Conservation (phyloP, 2,888 invertebrate genomes). For the Megastigmus dorsalis region DNA sequence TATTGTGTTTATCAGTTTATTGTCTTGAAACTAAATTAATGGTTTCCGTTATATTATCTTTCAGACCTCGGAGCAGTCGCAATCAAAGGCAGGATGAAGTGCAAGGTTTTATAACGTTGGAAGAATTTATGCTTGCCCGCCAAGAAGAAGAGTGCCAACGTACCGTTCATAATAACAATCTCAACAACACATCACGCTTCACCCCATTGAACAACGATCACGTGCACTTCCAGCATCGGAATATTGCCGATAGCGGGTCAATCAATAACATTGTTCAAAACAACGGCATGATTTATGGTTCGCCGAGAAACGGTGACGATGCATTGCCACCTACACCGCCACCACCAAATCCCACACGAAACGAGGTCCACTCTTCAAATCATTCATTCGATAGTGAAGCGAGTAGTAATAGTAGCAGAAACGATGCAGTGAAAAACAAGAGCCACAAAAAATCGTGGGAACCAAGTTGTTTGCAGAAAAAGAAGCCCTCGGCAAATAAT, state of each 20-base stretch:
- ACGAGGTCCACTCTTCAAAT: conserved; percentile 38
- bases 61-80: conserved; percentile 59
- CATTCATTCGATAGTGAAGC: conserved; percentile 48
- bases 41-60: conserved; percentile 18
- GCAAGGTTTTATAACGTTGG: conserved; percentile 83
- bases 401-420: conserved; percentile 26
- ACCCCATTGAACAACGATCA: conserved; percentile 68
- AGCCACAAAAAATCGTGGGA: conserved; percentile 43
- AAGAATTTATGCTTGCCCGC: conserved; percentile 86
- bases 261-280: conserved; percentile 55
- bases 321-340: conserved; percentile 27
- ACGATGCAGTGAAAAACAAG: conserved; percentile 20
- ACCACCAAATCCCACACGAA: conserved; percentile 15
- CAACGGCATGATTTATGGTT: conserved; percentile 64
- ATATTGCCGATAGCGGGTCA: conserved; percentile 56
- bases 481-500: conserved; percentile 32
- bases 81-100: conserved; percentile 77
- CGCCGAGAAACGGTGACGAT: conserved; percentile 62
- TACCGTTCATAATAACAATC: conserved; percentile 43
- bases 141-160: conserved; percentile 83
- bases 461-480: conserved; percentile 45
- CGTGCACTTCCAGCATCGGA: conserved; percentile 65
- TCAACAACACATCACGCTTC: conserved; percentile 54
- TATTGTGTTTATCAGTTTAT: conserved; percentile 7
- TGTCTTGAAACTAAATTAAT: neutral